Base-by-base conservation (phyloP, 1,140 invertebrate species). In the Saccostrea cuccullata region DNA sequence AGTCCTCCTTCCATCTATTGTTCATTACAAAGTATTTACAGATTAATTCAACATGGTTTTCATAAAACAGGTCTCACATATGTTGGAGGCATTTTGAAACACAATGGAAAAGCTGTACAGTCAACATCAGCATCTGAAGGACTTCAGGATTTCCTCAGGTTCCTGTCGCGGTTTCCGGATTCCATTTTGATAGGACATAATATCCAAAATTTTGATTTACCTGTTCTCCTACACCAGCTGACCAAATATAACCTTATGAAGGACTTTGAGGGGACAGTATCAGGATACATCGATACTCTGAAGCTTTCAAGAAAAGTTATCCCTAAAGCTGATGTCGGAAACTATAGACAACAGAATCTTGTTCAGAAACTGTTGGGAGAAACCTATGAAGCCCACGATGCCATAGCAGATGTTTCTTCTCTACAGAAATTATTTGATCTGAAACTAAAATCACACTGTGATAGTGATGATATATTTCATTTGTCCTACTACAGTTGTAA, bases 261-360 rank as follows among this genome's bases (percentile, higher is more conserved):
- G 26, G 40, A 47, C 23, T 55, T 86, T 40, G 30, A 64, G n/a
- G 36, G 47, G 11, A 26, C n/a, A 58, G 86, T 82, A 11, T 30
- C 40, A 55, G 86, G 86, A 55, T 87, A 36, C 56, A 56, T 87
- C 82, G 86, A 82, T 55, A 87, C 86, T 26, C 36, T 87, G 47
- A 87, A 87, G 56, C 70, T 87, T 23, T 55, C 86, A 73, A 87
- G 64, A 82, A 55, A 55, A 58, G 55, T 58, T 2, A 56, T 77
- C 26, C 9, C 70, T 82, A 87, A 87, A 82, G n/a, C 86, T 17
- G 47, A 82, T 20, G 73, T 87, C 15, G 73, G 64, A 73, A 87
- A 82, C 55, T 87, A 87, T 70, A 87, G 60, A 36, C 86, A 87
- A 47, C 47, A 82, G 55, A 87, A 60, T 55, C 86, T 87, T 73